Percentiles rank a stretch among this genome's conserved stretches.
phyloP scores from a whole-genome alignment of 2,888 invertebrate genomes.

The Corbicula japonica region DNA sequence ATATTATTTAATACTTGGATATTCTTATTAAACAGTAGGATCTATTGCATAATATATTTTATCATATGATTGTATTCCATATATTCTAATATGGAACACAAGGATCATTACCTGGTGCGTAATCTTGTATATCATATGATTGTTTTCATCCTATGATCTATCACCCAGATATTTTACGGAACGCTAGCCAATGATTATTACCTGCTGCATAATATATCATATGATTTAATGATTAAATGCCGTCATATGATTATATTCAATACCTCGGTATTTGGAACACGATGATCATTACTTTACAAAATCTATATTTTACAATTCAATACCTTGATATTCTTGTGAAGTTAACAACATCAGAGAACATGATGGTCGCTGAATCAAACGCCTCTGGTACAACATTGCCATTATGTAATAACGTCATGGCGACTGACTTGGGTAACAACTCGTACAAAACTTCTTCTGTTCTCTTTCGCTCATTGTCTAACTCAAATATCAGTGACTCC shows the following conservation, averaged over 20 bases:
- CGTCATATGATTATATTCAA: neutral
- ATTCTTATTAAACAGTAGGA: too few species aligned
- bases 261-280: neutral
- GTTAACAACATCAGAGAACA: slow-evolving; percentile 67
- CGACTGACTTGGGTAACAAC: slow-evolving; percentile 63
- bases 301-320: neutral
- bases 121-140: too few species aligned
- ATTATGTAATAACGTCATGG: slow-evolving; percentile 52
- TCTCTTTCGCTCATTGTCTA: slow-evolving; percentile 61
- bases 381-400: slow-evolving; percentile 56
- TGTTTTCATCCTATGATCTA: too few species aligned
- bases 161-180: too few species aligned
- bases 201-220: neutral
- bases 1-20: too few species aligned
- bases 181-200: neutral
- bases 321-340: slow-evolving; percentile 59
- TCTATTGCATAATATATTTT: too few species aligned
- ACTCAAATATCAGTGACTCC: slow-evolving; percentile 30
- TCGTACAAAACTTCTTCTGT: slow-evolving; percentile 63
- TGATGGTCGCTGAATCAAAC: slow-evolving; percentile 64
- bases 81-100: too few species aligned
- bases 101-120: too few species aligned
- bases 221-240: neutral
- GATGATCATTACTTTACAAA: neutral
- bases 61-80: too few species aligned